phyloP scores from a whole-genome alignment of 2,113 vertebrate species.

The Syngnathus scovelli region DNA sequence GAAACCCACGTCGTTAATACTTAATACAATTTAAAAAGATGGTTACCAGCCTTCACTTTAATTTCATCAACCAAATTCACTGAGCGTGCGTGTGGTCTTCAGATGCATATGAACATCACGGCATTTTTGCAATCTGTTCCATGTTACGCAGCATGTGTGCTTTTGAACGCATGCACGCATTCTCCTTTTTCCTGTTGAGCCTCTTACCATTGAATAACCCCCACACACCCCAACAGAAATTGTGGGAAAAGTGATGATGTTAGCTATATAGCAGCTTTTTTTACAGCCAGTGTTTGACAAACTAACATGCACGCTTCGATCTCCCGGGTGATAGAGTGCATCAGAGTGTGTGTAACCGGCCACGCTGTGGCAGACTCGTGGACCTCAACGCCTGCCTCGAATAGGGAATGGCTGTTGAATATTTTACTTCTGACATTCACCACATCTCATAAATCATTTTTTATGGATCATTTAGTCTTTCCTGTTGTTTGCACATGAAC shows the following conservation, averaged over 20 bases:
- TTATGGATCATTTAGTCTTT: constrained; percentile 60
- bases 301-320: constrained; percentile 56
- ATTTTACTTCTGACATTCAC: constrained; percentile 54
- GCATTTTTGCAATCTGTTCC: neutral
- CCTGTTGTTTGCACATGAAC: constrained; percentile 10
- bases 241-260: constrained; percentile 54
- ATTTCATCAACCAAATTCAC: constrained; percentile 38
- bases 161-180: constrained; percentile 8
- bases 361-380: constrained; percentile 36
- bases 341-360: constrained; percentile 57
- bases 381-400: constrained; percentile 47
- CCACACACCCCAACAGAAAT: constrained; percentile 20
- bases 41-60: constrained; percentile 55
- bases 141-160: neutral
- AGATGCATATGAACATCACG: constrained; percentile 1
- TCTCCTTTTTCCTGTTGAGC: constrained; percentile 7
- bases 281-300: constrained; percentile 54
- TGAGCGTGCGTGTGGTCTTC: constrained; percentile 1
- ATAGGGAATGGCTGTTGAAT: constrained; percentile 62
- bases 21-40: constrained; percentile 60
- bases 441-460: constrained; percentile 64
- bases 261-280: constrained; percentile 35
- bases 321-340: constrained; percentile 61
- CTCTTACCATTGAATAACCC: constrained; percentile 24
- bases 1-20: constrained; percentile 48